Evolutionary conservation across 2,888 invertebrate genomes (phyloP).

Genomic region (Netelia melanura): DNA sequence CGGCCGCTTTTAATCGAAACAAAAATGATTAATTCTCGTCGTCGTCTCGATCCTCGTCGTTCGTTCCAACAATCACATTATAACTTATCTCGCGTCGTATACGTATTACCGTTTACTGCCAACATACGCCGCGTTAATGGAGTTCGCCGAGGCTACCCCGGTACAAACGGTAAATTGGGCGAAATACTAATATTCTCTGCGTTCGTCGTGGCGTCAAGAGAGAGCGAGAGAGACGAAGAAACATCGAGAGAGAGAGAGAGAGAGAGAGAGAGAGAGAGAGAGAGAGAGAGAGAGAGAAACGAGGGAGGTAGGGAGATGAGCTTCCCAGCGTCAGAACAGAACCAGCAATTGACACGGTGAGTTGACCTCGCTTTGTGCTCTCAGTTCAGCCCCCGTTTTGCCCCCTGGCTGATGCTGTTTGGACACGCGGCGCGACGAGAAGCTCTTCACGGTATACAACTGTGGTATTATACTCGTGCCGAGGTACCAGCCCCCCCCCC

Average conservation of each 20-base stretch:
- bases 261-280: neutral
- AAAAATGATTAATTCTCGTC: constrained; percentile 9
- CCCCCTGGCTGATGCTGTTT: constrained; percentile 74
- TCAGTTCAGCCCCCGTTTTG: constrained; percentile 68
- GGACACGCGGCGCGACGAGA: constrained; percentile 75
- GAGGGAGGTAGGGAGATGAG: constrained; percentile 1
- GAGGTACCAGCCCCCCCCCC: constrained; percentile 6
- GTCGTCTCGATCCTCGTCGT: constrained; percentile 2
- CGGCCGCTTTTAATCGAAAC: too few species aligned
- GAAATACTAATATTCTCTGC: constrained; percentile 71
- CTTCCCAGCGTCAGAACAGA: constrained; percentile 61
- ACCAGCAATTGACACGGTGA: constrained; percentile 83
- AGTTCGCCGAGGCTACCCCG: constrained; percentile 56
- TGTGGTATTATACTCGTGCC: constrained; percentile 37
- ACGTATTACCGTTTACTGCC: constrained; percentile 18
- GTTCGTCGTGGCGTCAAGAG: constrained; percentile 6
- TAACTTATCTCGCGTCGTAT: constrained; percentile 30
- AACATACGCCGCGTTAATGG: constrained; percentile 23
- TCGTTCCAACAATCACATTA: constrained; percentile 55
- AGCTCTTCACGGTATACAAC: constrained; percentile 15
- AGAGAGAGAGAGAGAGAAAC: neutral
- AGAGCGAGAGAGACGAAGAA: neutral
- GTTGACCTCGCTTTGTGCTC: constrained; percentile 82
- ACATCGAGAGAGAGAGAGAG: neutral
- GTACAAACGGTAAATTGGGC: constrained; percentile 74